Percentiles rank a stretch among this genome's conserved stretches.
Conservation (phyloP, 2,888 invertebrate species). For the Maniola hyperantus region DNA sequence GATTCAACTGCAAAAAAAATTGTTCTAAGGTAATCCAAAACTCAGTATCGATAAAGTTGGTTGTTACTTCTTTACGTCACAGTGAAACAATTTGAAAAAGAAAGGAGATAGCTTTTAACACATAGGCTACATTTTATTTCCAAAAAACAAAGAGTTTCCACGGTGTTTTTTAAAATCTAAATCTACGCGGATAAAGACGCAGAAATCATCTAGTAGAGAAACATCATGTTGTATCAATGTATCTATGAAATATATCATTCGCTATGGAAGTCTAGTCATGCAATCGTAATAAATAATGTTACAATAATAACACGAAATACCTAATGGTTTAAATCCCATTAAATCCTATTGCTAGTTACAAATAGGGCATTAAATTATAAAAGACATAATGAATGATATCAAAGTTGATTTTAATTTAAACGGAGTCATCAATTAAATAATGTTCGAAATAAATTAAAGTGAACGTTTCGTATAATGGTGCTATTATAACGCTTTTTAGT, state of each 20-base stretch:
- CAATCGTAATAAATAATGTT: neutral
- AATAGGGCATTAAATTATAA: neutral
- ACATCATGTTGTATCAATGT: too few relatives aligned
- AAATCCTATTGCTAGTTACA: neutral
- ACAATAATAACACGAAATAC: neutral
- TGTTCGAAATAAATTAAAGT: conserved; percentile 4
- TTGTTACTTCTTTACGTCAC: too few relatives aligned
- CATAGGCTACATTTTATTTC: too few relatives aligned
- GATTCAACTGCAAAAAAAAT: neutral
- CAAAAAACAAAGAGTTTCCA: too few relatives aligned
- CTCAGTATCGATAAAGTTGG: too few relatives aligned
- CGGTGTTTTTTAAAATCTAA: too few relatives aligned
- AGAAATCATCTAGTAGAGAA: neutral
- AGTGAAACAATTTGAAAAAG: too few relatives aligned
- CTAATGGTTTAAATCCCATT: neutral
- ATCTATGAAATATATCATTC: neutral
- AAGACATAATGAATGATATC: neutral
- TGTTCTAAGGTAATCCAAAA: too few relatives aligned
- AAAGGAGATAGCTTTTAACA: too few relatives aligned
- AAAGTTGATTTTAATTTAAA: conserved; percentile 6
- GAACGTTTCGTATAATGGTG: conserved; percentile 13
- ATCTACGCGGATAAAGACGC: too few relatives aligned
- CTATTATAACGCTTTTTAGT: conserved; percentile 17
- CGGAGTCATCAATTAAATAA: neutral
- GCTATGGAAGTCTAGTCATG: neutral